Evolutionary conservation across 2,888 invertebrate species (phyloP).

Genomic region (Idaea straminata): DNA sequence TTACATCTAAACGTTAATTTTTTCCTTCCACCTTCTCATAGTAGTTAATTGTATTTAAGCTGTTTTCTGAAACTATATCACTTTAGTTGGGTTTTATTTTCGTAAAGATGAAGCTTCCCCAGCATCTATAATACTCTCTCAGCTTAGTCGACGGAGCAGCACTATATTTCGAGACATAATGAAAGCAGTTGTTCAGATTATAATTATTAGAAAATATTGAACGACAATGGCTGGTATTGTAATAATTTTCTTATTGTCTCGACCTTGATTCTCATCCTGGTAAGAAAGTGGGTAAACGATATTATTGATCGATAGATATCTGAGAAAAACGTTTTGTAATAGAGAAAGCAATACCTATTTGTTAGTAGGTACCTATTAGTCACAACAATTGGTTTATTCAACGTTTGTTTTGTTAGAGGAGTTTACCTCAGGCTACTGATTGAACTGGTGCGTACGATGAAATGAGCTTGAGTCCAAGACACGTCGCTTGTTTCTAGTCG

Average conservation of each 20-base stretch:
- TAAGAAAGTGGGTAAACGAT: constrained; percentile 27
- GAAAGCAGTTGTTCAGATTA: not conserved
- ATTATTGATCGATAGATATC: constrained; percentile 17
- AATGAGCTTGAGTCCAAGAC: too few relatives aligned
- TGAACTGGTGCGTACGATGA: too few relatives aligned
- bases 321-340: constrained; percentile 12
- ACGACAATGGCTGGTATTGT: constrained; percentile 16
- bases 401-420: not conserved
- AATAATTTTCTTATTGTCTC: constrained; percentile 25
- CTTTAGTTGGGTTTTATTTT: too few relatives aligned
- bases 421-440: not conserved
- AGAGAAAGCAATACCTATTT: constrained; percentile 6
- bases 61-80: too few relatives aligned
- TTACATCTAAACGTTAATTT: too few relatives aligned
- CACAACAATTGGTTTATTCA: not conserved
- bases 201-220: not conserved
- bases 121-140: too few relatives aligned
- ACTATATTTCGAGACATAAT: too few relatives aligned
- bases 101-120: too few relatives aligned
- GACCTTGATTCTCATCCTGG: not conserved
- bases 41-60: too few relatives aligned
- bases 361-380: not conserved
- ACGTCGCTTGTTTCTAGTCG: too few relatives aligned
- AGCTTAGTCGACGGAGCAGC: too few relatives aligned
- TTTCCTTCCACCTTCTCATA: too few relatives aligned